Evolutionary conservation across 2,888 invertebrate species (phyloP).

Genomic region (Drosophila basisetae): DNA sequence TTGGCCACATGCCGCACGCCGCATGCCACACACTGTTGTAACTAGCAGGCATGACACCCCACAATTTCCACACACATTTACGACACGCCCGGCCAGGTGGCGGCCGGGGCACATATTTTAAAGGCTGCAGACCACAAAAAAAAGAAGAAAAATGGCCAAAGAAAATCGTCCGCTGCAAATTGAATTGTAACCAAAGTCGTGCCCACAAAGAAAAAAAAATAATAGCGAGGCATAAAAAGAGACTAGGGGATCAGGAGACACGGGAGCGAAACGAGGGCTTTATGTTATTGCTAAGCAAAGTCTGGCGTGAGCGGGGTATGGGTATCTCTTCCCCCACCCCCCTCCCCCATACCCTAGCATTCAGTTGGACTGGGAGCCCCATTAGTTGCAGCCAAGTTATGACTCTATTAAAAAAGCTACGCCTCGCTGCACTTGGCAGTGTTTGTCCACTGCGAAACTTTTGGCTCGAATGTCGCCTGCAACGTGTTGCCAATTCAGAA

Average conservation of each 20-base stretch:
- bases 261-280: slow-evolving; percentile 40
- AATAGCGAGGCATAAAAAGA: slow-evolving; percentile 1
- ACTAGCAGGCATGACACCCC: slow-evolving; percentile 74
- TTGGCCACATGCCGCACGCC: slow-evolving; percentile 44
- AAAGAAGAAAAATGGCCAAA: slow-evolving; percentile 36
- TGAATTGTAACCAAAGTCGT: slow-evolving; percentile 79
- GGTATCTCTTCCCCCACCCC: background rate
- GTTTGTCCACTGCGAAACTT: slow-evolving; percentile 32
- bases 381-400: slow-evolving; percentile 77
- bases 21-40: slow-evolving; percentile 54
- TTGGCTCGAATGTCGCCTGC: slow-evolving; percentile 35
- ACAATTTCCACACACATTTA: slow-evolving; percentile 69
- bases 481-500: slow-evolving; percentile 53
- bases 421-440: slow-evolving; percentile 75
- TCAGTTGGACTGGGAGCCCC: slow-evolving; percentile 40
- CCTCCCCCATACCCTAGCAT: background rate
- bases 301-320: slow-evolving; percentile 24
- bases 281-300: slow-evolving; percentile 68
- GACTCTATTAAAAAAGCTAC: slow-evolving; percentile 77
- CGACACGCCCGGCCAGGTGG: slow-evolving; percentile 47
- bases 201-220: slow-evolving; percentile 32
- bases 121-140: slow-evolving; percentile 54
- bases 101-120: slow-evolving; percentile 45
- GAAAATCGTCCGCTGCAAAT: slow-evolving; percentile 69
- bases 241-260: slow-evolving; percentile 17